Percentiles rank a stretch among this genome's conserved stretches.
phyloP scores from a whole-genome alignment of 2,113 vertebrate genomes.

The Apteryx mantelli region DNA sequence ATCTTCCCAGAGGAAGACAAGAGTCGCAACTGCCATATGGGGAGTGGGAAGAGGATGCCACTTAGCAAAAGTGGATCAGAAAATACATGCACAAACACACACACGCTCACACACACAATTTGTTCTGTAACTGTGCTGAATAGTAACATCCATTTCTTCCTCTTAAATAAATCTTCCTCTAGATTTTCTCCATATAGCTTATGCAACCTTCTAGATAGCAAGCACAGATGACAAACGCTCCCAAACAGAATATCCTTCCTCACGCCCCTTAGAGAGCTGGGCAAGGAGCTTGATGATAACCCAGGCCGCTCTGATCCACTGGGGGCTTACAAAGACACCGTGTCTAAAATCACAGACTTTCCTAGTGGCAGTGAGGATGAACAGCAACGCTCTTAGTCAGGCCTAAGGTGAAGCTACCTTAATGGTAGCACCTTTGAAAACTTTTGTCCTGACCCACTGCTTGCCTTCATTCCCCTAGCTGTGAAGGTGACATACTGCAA shows the following conservation, averaged over 20 bases:
- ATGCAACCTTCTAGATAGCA: constrained; percentile 4
- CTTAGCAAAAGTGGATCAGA: constrained; percentile 76
- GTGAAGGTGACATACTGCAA: neutral
- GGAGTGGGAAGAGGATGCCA: constrained; percentile 79
- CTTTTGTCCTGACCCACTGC: neutral
- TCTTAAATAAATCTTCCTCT: neutral
- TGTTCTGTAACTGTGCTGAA: constrained; percentile 47
- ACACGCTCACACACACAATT: constrained; percentile 62
- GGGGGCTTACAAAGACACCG: neutral
- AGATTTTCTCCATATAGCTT: neutral
- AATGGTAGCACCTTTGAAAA: neutral
- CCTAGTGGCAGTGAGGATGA: neutral
- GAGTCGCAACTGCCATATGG: constrained; percentile 77
- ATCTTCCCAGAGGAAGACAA: constrained; percentile 70
- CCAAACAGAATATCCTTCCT: neutral
- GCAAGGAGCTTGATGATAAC: neutral
- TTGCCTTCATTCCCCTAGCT: neutral
- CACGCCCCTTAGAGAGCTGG: neutral
- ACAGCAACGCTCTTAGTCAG: neutral
- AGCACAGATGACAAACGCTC: neutral
- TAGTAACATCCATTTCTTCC: constrained; percentile 11
- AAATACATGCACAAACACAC: constrained; percentile 76
- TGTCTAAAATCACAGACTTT: neutral
- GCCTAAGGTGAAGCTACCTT: neutral
- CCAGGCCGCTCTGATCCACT: neutral